Evolutionary conservation across 2,113 vertebrate species (phyloP).

Genomic region (Pseudorasbora parva): DNA sequence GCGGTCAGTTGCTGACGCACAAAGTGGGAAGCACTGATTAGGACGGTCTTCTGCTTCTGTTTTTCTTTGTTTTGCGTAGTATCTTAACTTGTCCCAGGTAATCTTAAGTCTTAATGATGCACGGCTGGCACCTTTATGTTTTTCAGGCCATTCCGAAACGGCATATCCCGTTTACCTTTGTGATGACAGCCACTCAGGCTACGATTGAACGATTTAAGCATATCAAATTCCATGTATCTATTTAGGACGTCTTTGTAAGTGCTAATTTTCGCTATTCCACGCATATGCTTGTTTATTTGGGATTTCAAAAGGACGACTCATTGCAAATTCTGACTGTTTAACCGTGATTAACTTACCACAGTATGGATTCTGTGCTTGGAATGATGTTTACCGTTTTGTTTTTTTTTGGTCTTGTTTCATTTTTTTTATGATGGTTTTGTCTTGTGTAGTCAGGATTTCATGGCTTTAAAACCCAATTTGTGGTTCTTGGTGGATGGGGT

Average conservation of each 20-base stretch:
- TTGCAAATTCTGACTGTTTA: slow-evolving; percentile 50
- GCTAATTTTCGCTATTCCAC: slow-evolving; percentile 30
- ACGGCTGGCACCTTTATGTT: slow-evolving; percentile 52
- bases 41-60: background rate
- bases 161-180: slow-evolving; percentile 48
- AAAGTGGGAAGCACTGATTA: slow-evolving; percentile 1
- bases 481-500: background rate
- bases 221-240: slow-evolving; percentile 28
- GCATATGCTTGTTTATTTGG: slow-evolving; percentile 21
- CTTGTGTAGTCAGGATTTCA: slow-evolving; percentile 32
- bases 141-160: slow-evolving; percentile 46
- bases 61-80: slow-evolving; percentile 1
- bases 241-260: slow-evolving; percentile 16
- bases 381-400: background rate
- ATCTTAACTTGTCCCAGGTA: slow-evolving; percentile 25
- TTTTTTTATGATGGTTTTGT: slow-evolving; percentile 20
- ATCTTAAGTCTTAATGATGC: slow-evolving; percentile 48
- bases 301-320: slow-evolving; percentile 16
- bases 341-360: slow-evolving; percentile 24
- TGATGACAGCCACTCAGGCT: slow-evolving; percentile 22
- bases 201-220: slow-evolving; percentile 32
- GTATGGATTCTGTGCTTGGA: background rate
- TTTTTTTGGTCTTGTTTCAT: too few relatives aligned
- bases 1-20: background rate
- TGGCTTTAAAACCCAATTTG: slow-evolving; percentile 18